A percentile compares a stretch with the other conserved stretches of the same genome.
These are phyloP conservation scores for Anodontia alba DNA, from an alignment of 2,888 invertebrate genomes.

Conservation along the genomic window DNA sequence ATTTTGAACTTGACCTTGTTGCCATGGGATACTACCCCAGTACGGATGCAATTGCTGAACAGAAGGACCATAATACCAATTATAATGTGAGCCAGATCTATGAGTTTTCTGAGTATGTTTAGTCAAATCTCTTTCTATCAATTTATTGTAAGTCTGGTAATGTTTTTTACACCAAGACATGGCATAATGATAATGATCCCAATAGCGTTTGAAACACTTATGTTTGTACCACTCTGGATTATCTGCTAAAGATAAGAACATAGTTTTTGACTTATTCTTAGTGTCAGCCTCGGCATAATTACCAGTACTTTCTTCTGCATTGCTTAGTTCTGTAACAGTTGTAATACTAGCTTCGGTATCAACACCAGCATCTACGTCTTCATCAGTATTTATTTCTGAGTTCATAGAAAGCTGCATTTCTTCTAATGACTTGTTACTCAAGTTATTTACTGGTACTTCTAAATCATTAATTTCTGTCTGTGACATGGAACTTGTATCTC, in stretches of 20 bases:
- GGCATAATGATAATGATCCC: conserved; percentile 75
- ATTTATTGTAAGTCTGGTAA: conserved; percentile 58
- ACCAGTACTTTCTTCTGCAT: conserved; percentile 11
- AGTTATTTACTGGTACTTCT: neutral
- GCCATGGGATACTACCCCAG: conserved; percentile 12
- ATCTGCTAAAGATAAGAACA: neutral
- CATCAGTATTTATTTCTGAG: conserved; percentile 43
- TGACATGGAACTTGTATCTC: neutral
- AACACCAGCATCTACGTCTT: conserved; percentile 9
- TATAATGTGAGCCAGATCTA: neutral
- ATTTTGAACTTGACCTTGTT: conserved; percentile 18
- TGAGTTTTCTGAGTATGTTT: neutral
- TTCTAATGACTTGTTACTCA: neutral
- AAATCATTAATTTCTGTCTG: neutral
- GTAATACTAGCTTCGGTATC: conserved; percentile 19
- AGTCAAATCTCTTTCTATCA: conserved; percentile 2
- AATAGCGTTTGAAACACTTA: conserved; percentile 73
- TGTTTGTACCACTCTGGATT: conserved; percentile 71
- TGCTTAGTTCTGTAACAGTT: conserved; percentile 12
- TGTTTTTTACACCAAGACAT: conserved; percentile 78
- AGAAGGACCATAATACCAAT: neutral
- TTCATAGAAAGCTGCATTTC: conserved; percentile 36
- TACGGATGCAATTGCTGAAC: conserved; percentile 7
- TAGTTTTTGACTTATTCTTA: neutral
- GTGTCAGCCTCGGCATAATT: neutral